Base-by-base conservation (phyloP, 2,888 invertebrate species). In the Leptopilina drosophilae region DNA sequence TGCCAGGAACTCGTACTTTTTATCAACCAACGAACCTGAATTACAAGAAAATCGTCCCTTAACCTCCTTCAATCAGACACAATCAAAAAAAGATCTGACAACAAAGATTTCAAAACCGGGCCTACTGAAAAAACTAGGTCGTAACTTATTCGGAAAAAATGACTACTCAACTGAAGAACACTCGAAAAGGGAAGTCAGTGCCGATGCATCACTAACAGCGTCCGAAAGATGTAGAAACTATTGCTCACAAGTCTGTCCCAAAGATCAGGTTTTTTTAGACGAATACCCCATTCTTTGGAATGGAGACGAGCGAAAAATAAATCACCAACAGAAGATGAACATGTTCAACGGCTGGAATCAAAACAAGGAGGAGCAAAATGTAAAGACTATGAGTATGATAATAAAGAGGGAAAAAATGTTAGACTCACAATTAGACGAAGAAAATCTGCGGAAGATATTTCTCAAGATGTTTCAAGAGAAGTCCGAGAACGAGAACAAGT, bases 201-300 rank as follows among this genome's bases (percentile, higher is more conserved):
- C 53, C 8, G 56, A 56, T n/a, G 33, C 33, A 56, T 56, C 73
- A 9, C 83, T 84, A 46, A 87, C 86, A 5, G 85, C 85, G 62
- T 85, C 83, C 15, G 88, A 89, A 64, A 89, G 88, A 76, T 88
- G 88, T 82, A 88, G 89, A 65, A 88, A 89, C 86, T 90, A 89
- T 11, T 73, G 73, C 56, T 59, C 56, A n/a, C 73, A 73, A 73
- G n/a, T 33, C 56, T 33, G 33, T 73, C 73, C 73, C 73, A 53
- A 73, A 15, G 73, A 73, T 6, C 73, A 66, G 80, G 79, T 80
- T 80, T 80, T 80, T 82, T 80, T 78, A 76, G 76, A 42, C 75
- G 53, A 64, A 73, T 56, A 56, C 56, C 73, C 73, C 73, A 73
- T 73, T 73, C 73, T 73, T 33, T 53, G 73, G 56, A 56, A 73